Evolutionary conservation across 2,113 vertebrate genomes (phyloP), one percentile per base, ranked within the genome.

Genomic region (Neolamprologus brichardi): DNA sequence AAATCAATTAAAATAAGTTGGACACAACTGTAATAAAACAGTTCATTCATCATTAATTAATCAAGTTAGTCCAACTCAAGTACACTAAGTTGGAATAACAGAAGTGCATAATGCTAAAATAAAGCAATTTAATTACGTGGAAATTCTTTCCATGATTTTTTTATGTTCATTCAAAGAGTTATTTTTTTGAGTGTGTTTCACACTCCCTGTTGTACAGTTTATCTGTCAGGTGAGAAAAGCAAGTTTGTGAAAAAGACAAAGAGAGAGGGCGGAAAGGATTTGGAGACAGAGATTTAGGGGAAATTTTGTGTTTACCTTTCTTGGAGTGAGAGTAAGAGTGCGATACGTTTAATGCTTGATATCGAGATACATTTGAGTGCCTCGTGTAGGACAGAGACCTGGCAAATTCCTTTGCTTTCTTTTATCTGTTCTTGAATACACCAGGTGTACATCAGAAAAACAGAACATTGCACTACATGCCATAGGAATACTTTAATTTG

Each of bases 231-330:
- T 3, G 11, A 64, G 51, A 77, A 79, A 6, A 7, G 49, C 49
- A 80, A 53, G 77, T 18, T 56, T 60, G 75, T 60, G 54, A 56
- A 54, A 32, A 77, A 60, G 62, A 13, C 32, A 56, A 64, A 14
- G 17, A 18, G 41, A 28, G 54, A 84, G 28, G 20, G 37, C 51
- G 32, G 14, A 81, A 15, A 34, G 78, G 54, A 77, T 82, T 79
- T 85, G 23, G 25, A 51, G 81, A 53, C 67, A 64, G 82, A 86
- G 81, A 86, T 70, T 86, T 84, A 86, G 64, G 37, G 81, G 20
- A 25, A 9, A 17, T 15, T 77, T 30, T 51, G 72, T 49, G 70
- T 49, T 77, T 30, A 1, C 72, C 25, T 77, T 51, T 32, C 17
- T 32, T 51, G 25, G 28, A 0, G 17, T 49, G 44, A 11, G 72